Evolutionary conservation across 2,797 vertebrate genomes (phyloP), one percentile per base, ranked within the genome.

Genomic region (Lithobates pipiens): DNA sequence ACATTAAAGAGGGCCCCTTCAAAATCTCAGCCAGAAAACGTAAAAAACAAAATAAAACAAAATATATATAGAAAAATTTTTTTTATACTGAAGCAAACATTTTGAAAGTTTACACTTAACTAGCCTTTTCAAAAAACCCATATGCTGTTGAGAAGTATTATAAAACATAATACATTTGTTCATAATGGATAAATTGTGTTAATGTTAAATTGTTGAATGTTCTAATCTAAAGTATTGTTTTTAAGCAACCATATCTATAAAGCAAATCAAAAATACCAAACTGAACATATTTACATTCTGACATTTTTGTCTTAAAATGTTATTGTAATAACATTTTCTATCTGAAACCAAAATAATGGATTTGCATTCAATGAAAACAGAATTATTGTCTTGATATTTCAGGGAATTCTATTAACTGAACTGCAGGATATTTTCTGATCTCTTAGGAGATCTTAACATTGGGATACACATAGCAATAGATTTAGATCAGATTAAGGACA

Each of bases 231-330:
- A 65, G 27, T 67, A 67, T 67, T 67, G 65, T 67, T 67, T 67
- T 29, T 25, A 25, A 29, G 25, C 25, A 29, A 15, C 65, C 2
- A 29, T 11, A 13, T 74, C 29, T 42, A 74, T 10, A 74, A 42
- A 74, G 23, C 72, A 74, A 74, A 42, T 74, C 42, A 25, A 46
- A 39, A 44, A 74, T 39, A 74, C 21, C 72, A 74, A 74, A 25
- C 0, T 0, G 18, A 34, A 32, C 27, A 9, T 71, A 42, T 42
- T n/a, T 39, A 46, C 23, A n/a, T 74, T 46, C 71, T 44, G 39
- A 42, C 72, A 67, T 27, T 67, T 67, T 29, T 61, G 54, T 29
- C 65, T 67, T 29, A 67, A 67, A 67, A 67, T 67, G 27, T 67
- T 25, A 29, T 67, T 67, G 65, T 29, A 67, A 25, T 67, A n/a